Percentiles rank a stretch among this genome's conserved stretches.
These are phyloP conservation scores for Siderastrea siderea DNA, from an alignment of 92 coral and sea anemone species.

Conservation along the genomic window DNA sequence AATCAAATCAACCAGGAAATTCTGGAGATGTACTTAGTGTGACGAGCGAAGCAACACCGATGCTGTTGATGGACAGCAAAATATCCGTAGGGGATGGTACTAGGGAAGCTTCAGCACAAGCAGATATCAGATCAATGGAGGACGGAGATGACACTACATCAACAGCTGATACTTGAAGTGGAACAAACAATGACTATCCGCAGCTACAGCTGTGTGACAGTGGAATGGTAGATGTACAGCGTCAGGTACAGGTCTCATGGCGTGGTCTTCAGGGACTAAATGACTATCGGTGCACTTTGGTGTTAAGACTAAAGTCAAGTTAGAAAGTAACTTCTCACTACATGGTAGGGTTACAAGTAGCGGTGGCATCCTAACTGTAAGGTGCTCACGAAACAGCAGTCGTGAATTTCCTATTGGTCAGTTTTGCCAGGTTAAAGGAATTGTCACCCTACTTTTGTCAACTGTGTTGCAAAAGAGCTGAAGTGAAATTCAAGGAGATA, in stretches of 20 bases:
- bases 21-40: background rate
- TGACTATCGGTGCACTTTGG: background rate
- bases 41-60: background rate
- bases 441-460: too few species aligned
- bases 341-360: background rate
- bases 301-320: background rate
- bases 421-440: too few species aligned
- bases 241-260: background rate
- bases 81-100: background rate
- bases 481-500: too few species aligned
- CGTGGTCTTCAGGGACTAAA: background rate
- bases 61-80: background rate
- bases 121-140: background rate
- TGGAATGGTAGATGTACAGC: background rate
- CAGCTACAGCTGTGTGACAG: background rate
- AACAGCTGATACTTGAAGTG: background rate
- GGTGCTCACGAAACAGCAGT: too few species aligned
- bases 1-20: background rate
- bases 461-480: too few species aligned
- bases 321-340: background rate
- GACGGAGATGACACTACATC: background rate
- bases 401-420: too few species aligned
- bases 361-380: too few species aligned
- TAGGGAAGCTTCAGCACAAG: background rate
- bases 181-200: background rate